Base-by-base conservation (phyloP, 2,888 invertebrate species). In the Opisthograptis luteolata region DNA sequence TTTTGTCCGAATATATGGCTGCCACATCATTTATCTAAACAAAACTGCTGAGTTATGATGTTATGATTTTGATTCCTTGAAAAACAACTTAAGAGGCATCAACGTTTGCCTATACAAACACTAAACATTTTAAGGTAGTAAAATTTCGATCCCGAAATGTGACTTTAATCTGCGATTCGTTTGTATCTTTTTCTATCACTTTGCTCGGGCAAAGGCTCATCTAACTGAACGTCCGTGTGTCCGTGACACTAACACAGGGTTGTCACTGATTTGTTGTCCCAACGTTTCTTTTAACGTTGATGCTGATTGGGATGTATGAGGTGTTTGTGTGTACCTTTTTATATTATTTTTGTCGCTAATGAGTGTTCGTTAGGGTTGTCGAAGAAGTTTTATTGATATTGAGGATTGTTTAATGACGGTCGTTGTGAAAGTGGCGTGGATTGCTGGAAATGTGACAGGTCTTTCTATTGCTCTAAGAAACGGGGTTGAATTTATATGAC, bases 231-330 rank as follows among this genome's bases (percentile, higher is more conserved):
- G 4, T 3, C 71, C 19, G 68, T 75, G 62, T 70, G 70, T 72
- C 34, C 9, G 42, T 2, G 5, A 31, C 40, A 48, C 36, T 60
- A 63, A 66, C 64, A 61, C 64, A 84, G 82, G 82, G 84, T 69
- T 87, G 87, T 81, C 84, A 79, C 79, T 81, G 86, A 86, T 87
- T 84, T 84, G 87, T 84, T 81, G 79, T 69, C 62, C 75, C 77
- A 81, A 87, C 81, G 76, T 83, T 84, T 85, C 85, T 86, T 82
- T 86, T 84, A 85, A 69, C 77, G 69, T 66, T 85, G 86, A 86
- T 84, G 79, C 70, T 87, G 86, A 87, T 87, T 85, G 84, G 82
- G 78, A 82, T 76, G 79, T 78, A 82, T 76, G 85, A 83, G 81
- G 78, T 83, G 81, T 79, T 76, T 71, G 72, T 70, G 65, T 68